Evolutionary conservation across 2,113 vertebrate species (phyloP), one percentile per base, ranked within the genome.

Genomic region (Phalacrocorax brasilianus): DNA sequence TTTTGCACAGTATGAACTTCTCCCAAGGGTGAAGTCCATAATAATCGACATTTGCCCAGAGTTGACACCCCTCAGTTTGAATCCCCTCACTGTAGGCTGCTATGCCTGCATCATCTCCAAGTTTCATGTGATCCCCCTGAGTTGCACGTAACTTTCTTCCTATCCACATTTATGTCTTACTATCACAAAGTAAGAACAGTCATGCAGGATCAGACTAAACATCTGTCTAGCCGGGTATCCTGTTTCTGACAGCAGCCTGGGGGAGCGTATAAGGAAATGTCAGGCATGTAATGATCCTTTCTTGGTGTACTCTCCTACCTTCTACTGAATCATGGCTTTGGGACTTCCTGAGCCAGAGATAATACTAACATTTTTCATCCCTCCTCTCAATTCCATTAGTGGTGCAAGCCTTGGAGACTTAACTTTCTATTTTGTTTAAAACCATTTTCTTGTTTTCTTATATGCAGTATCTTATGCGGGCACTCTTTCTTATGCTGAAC

Each of bases 121-220:
- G 74, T 88, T 86, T 93, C 62, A 38, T 53, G 58, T 53, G 80
- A 79, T 93, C 45, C 33, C 42, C 61, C 28, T 22, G 61, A 94
- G 85, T 75, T 92, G 65, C 80, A 79, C 70, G 65, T 89, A 96
- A 95, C 76, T 81, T 92, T 96, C 61, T 83, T 92, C 53, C 89
- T 81, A 75, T 82, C 56, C 92, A 73, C 92, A 67, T 91, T 95
- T 93, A 75, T 53, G 91, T 92, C 89, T 96, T 92, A 62, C 61
- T 95, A 90, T 95, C 92, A 91, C 91, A 89, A 65, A 87, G 81
- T 62, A 87, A 80, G 87, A 96, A 76, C 58, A 95, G 91, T 94
- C 91, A 82, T 56, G 49, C 74, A 85, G 94, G 81, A 97, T 97
- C 95, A 97, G 95, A 96, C 96, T 97, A 97, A 97, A 97, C 95